Evolutionary conservation across 2,797 vertebrate species (phyloP).

Genomic region (Tinamus major): DNA sequence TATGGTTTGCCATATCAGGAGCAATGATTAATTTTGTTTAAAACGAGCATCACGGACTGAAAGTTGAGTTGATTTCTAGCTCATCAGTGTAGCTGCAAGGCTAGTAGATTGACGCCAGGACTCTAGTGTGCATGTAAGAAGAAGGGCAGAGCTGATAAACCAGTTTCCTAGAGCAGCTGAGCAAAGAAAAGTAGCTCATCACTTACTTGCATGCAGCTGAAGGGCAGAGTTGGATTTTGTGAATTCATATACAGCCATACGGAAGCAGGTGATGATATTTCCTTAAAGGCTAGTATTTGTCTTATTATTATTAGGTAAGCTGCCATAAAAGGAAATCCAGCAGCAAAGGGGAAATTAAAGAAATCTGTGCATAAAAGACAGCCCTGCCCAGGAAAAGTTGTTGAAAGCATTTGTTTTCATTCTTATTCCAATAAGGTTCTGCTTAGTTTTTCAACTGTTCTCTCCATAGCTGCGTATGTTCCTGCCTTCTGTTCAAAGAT

Average conservation of each 20-base stretch:
- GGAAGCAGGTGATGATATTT: constrained; percentile 1
- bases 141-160: not conserved
- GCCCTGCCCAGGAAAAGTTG: constrained; percentile 23
- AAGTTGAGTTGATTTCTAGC: not conserved
- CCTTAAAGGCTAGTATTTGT: constrained; percentile 35
- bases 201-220: not conserved
- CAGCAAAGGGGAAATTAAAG: constrained; percentile 56
- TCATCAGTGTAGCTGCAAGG: not conserved
- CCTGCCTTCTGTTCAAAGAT: not conserved
- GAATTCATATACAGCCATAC: not conserved
- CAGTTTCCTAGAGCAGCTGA: not conserved
- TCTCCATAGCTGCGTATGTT: not conserved
- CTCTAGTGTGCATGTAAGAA: not conserved
- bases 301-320: constrained; percentile 52
- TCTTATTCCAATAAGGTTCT: constrained; percentile 13
- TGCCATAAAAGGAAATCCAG: constrained; percentile 18
- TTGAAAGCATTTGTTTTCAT: constrained; percentile 54
- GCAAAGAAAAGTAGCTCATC: constrained; percentile 12
- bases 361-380: constrained; percentile 45
- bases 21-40: not conserved
- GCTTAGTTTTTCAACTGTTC: not conserved
- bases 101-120: not conserved
- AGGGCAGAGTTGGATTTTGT: not conserved
- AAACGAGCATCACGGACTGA: not conserved
- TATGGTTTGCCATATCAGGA: not conserved